A percentile compares a stretch with the other conserved stretches of the same genome.
Evolutionary conservation across 2,113 vertebrate species (phyloP).

Genomic region (Scophthalmus maximus): DNA sequence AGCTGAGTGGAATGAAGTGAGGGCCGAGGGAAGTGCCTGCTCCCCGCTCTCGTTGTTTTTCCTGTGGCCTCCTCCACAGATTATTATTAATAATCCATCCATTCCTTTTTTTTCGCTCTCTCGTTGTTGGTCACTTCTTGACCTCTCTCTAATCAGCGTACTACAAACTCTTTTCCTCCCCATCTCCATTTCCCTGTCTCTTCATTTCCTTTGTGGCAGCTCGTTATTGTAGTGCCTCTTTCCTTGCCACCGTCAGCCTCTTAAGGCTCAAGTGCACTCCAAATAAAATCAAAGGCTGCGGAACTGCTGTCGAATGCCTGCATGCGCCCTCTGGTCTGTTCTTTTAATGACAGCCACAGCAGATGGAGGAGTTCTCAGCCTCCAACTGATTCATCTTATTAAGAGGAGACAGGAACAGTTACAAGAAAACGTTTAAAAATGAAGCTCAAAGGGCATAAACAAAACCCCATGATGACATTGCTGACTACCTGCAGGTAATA

Average conservation of each 20-base stretch:
- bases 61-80: constrained; percentile 14
- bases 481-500: not conserved
- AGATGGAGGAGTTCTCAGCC: constrained; percentile 15
- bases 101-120: constrained; percentile 2
- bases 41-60: constrained; percentile 18
- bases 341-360: constrained; percentile 28
- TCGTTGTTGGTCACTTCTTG: not conserved
- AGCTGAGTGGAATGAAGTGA: constrained; percentile 38
- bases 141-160: constrained; percentile 24
- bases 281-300: constrained; percentile 26
- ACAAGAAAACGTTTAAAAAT: not conserved
- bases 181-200: not conserved
- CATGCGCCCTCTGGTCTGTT: constrained; percentile 28
- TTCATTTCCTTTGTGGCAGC: constrained; percentile 11
- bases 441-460: not conserved
- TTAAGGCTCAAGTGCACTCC: constrained; percentile 5
- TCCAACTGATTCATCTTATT: constrained; percentile 1
- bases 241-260: constrained; percentile 10
- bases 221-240: constrained; percentile 12
- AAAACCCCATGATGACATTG: not conserved
- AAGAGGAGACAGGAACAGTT: not conserved
- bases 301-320: constrained; percentile 36
- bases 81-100: constrained; percentile 32
- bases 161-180: constrained; percentile 1
- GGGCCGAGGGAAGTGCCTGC: not conserved